Evolutionary conservation across 2,888 invertebrate genomes (phyloP).

Genomic region (Vandiemenella viatica): DNA sequence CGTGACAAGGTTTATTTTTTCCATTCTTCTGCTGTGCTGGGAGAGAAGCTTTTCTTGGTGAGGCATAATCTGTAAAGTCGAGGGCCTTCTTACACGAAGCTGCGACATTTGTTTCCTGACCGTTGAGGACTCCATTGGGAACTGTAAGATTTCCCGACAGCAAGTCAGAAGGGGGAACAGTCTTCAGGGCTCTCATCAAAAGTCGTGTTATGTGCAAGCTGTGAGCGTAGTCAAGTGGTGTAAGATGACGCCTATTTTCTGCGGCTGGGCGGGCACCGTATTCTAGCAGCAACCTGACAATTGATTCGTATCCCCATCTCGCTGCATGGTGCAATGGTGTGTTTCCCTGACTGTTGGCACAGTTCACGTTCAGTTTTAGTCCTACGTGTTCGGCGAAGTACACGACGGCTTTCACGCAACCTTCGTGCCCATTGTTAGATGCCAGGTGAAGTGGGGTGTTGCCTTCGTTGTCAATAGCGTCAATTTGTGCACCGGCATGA

Average conservation of each 20-base stretch:
- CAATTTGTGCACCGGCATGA: conserved; percentile 48
- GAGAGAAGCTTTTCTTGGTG: conserved; percentile 1
- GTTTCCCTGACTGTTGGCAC: conserved; percentile 49
- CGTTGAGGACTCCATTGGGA: conserved; percentile 8
- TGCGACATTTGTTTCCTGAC: conserved; percentile 3
- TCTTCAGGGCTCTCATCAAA: conserved; percentile 19
- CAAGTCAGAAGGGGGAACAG: background rate
- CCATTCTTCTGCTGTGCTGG: background rate
- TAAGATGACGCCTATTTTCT: conserved; percentile 44
- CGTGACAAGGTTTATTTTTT: conserved; percentile 17
- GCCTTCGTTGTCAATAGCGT: conserved; percentile 43
- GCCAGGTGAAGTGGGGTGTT: conserved; percentile 63
- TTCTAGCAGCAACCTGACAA: conserved; percentile 49
- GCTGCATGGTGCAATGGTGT: conserved; percentile 54
- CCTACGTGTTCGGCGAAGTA: conserved; percentile 52
- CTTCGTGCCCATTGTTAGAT: conserved; percentile 62
- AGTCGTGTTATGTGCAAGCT: conserved; percentile 40
- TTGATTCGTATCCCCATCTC: conserved; percentile 52
- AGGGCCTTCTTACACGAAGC: conserved; percentile 17
- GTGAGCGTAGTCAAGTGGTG: conserved; percentile 48
- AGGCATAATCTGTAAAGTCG: conserved; percentile 20
- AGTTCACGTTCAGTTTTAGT: conserved; percentile 40
- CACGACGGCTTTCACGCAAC: conserved; percentile 60
- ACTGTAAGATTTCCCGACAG: conserved; percentile 2
- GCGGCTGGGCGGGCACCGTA: conserved; percentile 48